Conservation (phyloP, 1,140 invertebrate species). For the Pemphigus obesinymphae region DNA sequence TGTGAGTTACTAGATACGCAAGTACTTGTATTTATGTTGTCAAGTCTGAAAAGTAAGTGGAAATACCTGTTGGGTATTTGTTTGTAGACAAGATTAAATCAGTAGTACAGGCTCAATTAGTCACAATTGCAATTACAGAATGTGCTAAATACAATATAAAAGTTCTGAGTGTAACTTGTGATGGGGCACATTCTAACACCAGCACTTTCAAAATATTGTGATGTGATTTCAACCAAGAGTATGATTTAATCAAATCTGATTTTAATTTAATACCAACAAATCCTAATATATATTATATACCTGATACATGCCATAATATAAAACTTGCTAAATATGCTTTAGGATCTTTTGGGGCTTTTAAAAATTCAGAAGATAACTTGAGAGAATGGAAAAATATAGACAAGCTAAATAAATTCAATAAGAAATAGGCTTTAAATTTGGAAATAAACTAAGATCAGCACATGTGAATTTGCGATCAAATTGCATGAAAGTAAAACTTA, state of each 20-base stretch:
- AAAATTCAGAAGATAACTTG: not conserved
- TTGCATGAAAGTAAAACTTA: no score
- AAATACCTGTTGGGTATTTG: not conserved
- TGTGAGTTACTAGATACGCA: not conserved
- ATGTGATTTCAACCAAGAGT: no score
- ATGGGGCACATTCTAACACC: no score
- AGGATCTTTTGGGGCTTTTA: not conserved
- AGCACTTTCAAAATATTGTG: no score
- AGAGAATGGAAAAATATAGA: conserved; percentile 26
- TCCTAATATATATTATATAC: no score
- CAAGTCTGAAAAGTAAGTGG: not conserved
- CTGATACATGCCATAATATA: not conserved
- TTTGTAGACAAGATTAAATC: not conserved
- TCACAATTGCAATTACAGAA: no score
- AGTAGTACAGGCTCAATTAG: no score
- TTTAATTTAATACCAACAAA: no score
- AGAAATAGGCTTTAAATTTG: not conserved
- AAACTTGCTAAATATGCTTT: conserved; percentile 13
- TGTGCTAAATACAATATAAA: not conserved
- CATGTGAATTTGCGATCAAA: no score
- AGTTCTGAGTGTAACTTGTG: not conserved
- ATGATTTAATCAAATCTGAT: no score
- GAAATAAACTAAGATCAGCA: no score
- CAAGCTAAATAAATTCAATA: not conserved
- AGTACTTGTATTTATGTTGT: not conserved